Percentiles rank a stretch among this genome's conserved stretches.
phyloP scores from a whole-genome alignment of 2,888 invertebrate genomes.

The Dexiosoma caninum region DNA sequence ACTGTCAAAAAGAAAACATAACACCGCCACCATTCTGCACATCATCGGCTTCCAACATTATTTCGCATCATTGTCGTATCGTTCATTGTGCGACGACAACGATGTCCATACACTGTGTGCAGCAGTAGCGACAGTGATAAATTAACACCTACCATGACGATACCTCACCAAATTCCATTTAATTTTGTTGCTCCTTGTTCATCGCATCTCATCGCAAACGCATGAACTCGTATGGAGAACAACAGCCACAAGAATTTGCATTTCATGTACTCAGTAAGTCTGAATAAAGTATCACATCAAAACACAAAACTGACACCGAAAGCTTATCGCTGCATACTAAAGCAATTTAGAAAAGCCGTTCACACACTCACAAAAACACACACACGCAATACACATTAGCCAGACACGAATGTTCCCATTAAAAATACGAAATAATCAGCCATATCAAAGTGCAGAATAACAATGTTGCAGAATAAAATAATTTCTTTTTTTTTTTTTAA shows the following conservation, averaged over 20 bases:
- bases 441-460: constrained; percentile 13
- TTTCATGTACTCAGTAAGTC: constrained; percentile 22
- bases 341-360: constrained; percentile 42
- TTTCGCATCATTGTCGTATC: constrained; percentile 35
- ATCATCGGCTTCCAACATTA: constrained; percentile 38
- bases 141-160: constrained; percentile 56
- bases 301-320: constrained; percentile 49
- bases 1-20: constrained; percentile 17
- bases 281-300: constrained; percentile 55
- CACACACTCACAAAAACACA: neutral
- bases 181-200: constrained; percentile 19
- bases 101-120: constrained; percentile 2
- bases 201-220: neutral
- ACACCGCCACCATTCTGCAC: constrained; percentile 5
- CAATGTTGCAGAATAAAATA: too few species aligned
- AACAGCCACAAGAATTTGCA: constrained; percentile 6
- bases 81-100: neutral
- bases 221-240: neutral
- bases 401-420: too few species aligned
- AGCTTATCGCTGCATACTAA: constrained; percentile 54
- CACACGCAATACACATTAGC: neutral
- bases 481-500: too few species aligned
- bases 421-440: too few species aligned
- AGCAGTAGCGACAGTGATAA: constrained; percentile 57
- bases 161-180: constrained; percentile 45